Conservation (phyloP, 2,113 vertebrate genomes). For the Anoplopoma fimbria region DNA sequence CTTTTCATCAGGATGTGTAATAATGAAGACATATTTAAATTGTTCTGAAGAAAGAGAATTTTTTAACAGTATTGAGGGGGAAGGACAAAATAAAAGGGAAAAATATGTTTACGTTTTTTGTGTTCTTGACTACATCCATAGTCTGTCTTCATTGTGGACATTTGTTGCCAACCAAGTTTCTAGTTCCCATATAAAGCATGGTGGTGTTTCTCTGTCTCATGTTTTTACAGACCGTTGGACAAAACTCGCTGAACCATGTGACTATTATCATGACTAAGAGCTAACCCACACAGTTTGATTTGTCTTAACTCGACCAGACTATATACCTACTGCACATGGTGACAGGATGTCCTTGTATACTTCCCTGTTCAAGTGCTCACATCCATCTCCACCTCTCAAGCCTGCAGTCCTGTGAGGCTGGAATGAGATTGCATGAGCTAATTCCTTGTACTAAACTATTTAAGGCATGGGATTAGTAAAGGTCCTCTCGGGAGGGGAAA, state of each 20-base stretch:
- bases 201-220: neutral
- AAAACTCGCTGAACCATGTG: neutral
- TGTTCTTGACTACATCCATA: neutral
- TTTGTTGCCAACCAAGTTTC: neutral
- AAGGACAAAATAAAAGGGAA: neutral
- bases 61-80: conserved; percentile 18
- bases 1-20: neutral
- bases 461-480: conserved; percentile 78
- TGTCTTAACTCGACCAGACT: neutral
- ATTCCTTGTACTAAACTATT: conserved; percentile 82
- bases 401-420: conserved; percentile 58
- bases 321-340: conserved; percentile 22
- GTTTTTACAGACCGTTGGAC: neutral
- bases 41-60: neutral
- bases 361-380: neutral
- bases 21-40: neutral
- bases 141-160: neutral
- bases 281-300: neutral
- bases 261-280: conserved; percentile 10
- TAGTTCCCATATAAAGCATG: neutral
- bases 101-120: neutral
- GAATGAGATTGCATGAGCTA: conserved; percentile 81
- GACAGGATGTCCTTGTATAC: conserved; percentile 2
- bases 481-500: conserved; percentile 44
- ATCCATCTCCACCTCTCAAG: conserved; percentile 66